These are phyloP conservation scores for Misgurnus anguillicaudatus DNA, from an alignment of 2,113 vertebrate genomes.

Conservation along the genomic window DNA sequence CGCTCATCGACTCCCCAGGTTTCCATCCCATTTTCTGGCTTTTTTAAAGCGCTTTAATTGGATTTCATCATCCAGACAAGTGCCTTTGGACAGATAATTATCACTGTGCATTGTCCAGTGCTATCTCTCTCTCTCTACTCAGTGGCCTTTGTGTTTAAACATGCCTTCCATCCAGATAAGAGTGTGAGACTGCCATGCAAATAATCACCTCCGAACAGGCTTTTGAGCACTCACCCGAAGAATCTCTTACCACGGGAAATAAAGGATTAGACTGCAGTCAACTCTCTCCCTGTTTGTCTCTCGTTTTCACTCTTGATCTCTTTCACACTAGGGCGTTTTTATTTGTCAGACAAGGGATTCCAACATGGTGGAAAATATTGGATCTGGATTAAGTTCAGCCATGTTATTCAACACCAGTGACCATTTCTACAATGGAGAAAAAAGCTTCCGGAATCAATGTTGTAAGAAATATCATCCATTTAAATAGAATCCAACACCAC, in stretches of 20 bases:
- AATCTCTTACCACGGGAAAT: slow-evolving; percentile 36
- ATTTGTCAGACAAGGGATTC: slow-evolving; percentile 48
- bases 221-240: slow-evolving; percentile 22
- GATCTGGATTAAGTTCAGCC: slow-evolving; percentile 45
- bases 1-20: slow-evolving; percentile 31
- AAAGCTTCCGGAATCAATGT: slow-evolving; percentile 49
- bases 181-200: slow-evolving; percentile 42
- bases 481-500: slow-evolving; percentile 41
- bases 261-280: slow-evolving; percentile 22
- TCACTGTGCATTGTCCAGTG: slow-evolving; percentile 50
- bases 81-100: slow-evolving; percentile 58
- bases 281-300: slow-evolving; percentile 7
- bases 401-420: slow-evolving; percentile 46
- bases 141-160: slow-evolving; percentile 49
- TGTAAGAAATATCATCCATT: slow-evolving; percentile 41
- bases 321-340: slow-evolving; percentile 5
- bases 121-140: slow-evolving; percentile 41
- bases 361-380: slow-evolving; percentile 51
- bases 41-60: slow-evolving; percentile 57
- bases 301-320: slow-evolving; percentile 8
- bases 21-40: slow-evolving; percentile 50
- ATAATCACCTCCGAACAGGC: slow-evolving; percentile 46
- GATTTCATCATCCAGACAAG: slow-evolving; percentile 57
- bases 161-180: slow-evolving; percentile 45
- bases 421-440: slow-evolving; percentile 31